Evolutionary conservation across 2,797 vertebrate genomes (phyloP), one percentile per base, ranked within the genome.

Genomic region (Carduelis carduelis): DNA sequence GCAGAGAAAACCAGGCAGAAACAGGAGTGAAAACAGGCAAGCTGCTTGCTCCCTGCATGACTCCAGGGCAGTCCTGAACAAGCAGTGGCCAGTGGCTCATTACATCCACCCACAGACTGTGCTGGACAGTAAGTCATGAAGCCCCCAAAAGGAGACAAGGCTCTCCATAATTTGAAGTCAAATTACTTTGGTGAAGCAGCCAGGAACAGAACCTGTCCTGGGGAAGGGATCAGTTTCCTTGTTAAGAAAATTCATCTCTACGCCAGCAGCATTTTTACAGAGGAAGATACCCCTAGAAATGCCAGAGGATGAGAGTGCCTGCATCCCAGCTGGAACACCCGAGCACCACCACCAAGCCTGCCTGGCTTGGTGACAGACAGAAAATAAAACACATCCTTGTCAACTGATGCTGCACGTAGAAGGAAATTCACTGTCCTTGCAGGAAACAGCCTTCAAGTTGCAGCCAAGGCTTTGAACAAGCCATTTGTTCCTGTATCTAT

Each of bases 11-110:
- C 11, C 0, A 8, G 44, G 44, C 44, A 61, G 34, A 56, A 71
- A 74, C 8, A 28, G 12, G 26, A 66, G 70, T 0, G 0, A 52
- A 52, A 61, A 56, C 17, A 69, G 35, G 35, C 23, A 46, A 63
- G 35, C 20, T 84, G 74, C 39, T 52, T 4, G 4, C 13, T 80
- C 60, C 60, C 76, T 66, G 65, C 44, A 2, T 39, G 32, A 10
- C 60, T 35, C 13, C 4, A 17, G 53, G 50, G 9, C n/a, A 68
- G 52, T 21, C 63, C 46, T 0, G 0, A 43, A 18, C 0, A 1
- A 65, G 76, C 52, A 28, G 69, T 2, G 4, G 63, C 1, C 2
- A 82, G 34, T 49, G 43, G 50, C 37, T 71, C 3, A 1, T 32
- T 44, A 28, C 1, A 72, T 11, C 22, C 43, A 14, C 24, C 17